These are phyloP conservation scores for Hydractinia symbiolongicarpus DNA, from an alignment of 30 jellyfish, hydroid and myxozoan genomes.

Conservation along the genomic window DNA sequence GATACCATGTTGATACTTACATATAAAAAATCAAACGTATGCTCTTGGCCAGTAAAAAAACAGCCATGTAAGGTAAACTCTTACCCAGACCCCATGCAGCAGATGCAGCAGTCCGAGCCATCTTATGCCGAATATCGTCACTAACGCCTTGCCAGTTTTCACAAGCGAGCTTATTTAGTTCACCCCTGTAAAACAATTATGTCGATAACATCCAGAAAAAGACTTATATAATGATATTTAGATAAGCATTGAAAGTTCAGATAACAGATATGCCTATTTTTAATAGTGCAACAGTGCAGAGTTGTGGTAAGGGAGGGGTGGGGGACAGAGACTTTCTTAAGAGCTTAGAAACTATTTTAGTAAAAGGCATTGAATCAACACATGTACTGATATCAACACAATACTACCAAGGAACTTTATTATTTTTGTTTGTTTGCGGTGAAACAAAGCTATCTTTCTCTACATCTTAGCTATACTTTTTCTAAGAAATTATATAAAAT, in stretches of 20 bases:
- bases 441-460: too few species aligned
- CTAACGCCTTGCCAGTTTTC: slow-evolving; percentile 90
- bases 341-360: too few species aligned
- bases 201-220: not conserved
- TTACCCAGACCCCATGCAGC: slow-evolving; percentile 98
- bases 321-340: not conserved
- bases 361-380: too few species aligned
- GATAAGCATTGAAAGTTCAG: too few species aligned
- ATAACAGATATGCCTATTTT: not conserved
- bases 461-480: too few species aligned
- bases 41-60: not conserved
- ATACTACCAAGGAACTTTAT: too few species aligned
- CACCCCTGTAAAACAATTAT: slow-evolving; percentile 58
- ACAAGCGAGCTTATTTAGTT: slow-evolving; percentile 83
- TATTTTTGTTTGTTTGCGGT: too few species aligned
- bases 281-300: not conserved
- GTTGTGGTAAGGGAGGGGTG: not conserved
- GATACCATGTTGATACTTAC: too few species aligned
- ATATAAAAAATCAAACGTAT: too few species aligned
- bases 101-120: slow-evolving; percentile 99
- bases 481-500: too few species aligned
- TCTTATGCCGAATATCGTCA: slow-evolving; percentile 80
- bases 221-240: not conserved
- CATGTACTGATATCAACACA: too few species aligned
- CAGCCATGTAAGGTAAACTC: not conserved